These are phyloP conservation scores for Drosophila tripunctata DNA, from an alignment of 2,888 invertebrate genomes.

Conservation along the genomic window DNA sequence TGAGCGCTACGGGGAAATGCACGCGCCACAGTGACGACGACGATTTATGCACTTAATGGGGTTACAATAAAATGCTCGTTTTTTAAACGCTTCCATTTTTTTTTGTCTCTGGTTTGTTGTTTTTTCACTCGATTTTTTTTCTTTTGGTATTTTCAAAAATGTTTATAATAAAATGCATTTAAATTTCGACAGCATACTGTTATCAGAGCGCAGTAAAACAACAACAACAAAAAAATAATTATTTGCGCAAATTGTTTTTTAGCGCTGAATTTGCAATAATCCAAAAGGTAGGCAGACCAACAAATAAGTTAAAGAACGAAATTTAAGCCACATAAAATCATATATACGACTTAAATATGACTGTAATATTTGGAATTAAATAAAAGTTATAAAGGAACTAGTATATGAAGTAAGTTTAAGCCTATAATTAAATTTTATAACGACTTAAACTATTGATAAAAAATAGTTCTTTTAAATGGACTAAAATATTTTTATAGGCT, in stretches of 20 bases:
- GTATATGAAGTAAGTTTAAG: too few species aligned
- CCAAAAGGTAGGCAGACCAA: slow-evolving; percentile 27
- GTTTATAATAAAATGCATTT: slow-evolving; percentile 60
- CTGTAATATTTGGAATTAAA: background rate
- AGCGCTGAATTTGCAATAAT: slow-evolving; percentile 66
- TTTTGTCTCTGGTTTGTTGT: too few species aligned
- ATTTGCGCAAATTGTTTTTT: slow-evolving; percentile 55
- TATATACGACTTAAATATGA: slow-evolving; percentile 23
- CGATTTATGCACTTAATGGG: slow-evolving; percentile 60
- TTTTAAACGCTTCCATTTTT: slow-evolving; percentile 16
- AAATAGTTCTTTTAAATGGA: too few species aligned
- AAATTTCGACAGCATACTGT: slow-evolving; percentile 61
- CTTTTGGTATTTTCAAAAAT: slow-evolving; percentile 26
- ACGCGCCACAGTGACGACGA: slow-evolving; percentile 49
- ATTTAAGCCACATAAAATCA: background rate
- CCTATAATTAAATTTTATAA: too few species aligned
- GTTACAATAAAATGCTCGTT: slow-evolving; percentile 49
- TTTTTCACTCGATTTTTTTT: background rate
- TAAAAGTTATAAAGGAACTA: too few species aligned
- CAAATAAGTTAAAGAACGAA: slow-evolving; percentile 15
- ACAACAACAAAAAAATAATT: slow-evolving; percentile 12
- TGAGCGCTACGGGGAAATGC: slow-evolving; percentile 37
- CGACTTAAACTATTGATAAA: too few species aligned
- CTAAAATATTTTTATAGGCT: too few species aligned
- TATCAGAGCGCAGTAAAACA: slow-evolving; percentile 38